Percentiles rank a stretch among this genome's conserved stretches.
Evolutionary conservation across 2,888 invertebrate genomes (phyloP).

Genomic region (Netelia virgata): DNA sequence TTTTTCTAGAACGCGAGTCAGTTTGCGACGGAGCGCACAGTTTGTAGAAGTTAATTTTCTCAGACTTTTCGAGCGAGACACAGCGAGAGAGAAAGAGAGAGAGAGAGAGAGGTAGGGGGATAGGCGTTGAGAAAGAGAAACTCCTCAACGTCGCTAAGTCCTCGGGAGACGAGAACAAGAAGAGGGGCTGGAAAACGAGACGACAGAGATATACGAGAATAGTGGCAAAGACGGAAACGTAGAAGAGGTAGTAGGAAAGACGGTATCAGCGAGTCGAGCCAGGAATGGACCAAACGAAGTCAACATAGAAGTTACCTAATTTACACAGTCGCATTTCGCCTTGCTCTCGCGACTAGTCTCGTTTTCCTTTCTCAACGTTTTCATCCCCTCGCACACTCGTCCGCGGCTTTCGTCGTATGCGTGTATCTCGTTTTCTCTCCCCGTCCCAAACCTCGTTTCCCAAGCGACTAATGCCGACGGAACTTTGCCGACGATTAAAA

Average conservation of each 20-base stretch:
- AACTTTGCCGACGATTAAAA: conserved; percentile 85
- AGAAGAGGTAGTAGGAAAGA: conserved; percentile 49
- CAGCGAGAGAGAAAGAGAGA: background rate
- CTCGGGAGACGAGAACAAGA: conserved; percentile 21
- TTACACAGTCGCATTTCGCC: conserved; percentile 80
- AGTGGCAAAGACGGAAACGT: conserved; percentile 45
- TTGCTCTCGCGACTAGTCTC: conserved; percentile 68
- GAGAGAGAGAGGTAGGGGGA: no score
- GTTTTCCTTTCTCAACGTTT: conserved; percentile 42
- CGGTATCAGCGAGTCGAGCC: conserved; percentile 39
- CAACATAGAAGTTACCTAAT: conserved; percentile 77
- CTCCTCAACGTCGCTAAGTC: background rate
- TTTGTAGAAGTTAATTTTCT: conserved; percentile 44
- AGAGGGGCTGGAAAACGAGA: conserved; percentile 43
- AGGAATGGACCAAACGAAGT: conserved; percentile 69
- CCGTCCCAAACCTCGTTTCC: conserved; percentile 61
- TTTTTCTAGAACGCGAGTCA: background rate
- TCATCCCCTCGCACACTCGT: conserved; percentile 15
- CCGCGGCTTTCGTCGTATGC: background rate
- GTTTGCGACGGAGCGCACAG: background rate
- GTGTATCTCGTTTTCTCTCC: conserved; percentile 5
- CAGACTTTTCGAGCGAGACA: conserved; percentile 33
- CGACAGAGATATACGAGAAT: conserved; percentile 19
- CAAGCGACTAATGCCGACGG: conserved; percentile 78
- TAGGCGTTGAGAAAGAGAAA: background rate